Conservation (phyloP, 2,797 vertebrate species). For the Micrastur ruficollis region DNA sequence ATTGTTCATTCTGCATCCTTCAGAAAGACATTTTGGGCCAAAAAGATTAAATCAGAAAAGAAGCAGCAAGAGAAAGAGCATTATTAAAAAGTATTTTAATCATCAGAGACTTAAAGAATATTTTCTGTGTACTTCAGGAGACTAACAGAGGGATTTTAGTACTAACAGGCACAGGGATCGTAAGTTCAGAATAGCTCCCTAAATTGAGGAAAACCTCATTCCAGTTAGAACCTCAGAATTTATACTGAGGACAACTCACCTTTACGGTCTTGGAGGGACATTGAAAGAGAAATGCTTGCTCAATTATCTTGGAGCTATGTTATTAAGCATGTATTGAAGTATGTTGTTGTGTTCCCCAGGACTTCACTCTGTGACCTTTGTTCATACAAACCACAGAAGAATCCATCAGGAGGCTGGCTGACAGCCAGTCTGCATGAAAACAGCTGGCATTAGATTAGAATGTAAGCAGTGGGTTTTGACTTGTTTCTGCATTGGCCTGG, state of each 20-base stretch:
- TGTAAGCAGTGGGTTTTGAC: not conserved
- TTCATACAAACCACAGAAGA: not conserved
- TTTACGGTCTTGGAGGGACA: not conserved
- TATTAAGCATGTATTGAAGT: not conserved
- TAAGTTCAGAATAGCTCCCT: not conserved
- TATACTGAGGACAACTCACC: not conserved
- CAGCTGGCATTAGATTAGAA: not conserved
- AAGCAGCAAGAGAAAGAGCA: not conserved
- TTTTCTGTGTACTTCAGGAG: not conserved
- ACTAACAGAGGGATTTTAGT: not conserved
- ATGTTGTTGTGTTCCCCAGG: not conserved
- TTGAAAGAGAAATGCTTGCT: not conserved
- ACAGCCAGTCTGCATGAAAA: not conserved
- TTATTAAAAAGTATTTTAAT: not conserved
- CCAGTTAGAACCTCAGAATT: not conserved
- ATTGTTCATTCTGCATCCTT: not conserved
- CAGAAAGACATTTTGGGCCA: not conserved
- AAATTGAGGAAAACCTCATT: not conserved
- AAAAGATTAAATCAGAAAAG: not conserved
- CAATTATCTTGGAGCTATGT: not conserved
- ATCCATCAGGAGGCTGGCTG: not conserved
- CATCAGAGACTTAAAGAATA: not conserved
- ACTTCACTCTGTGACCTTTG: not conserved
- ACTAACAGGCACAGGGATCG: not conserved
- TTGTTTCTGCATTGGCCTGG: not conserved